Conservation (phyloP, 1,140 invertebrate genomes). For the Potamilus streckersoni region DNA sequence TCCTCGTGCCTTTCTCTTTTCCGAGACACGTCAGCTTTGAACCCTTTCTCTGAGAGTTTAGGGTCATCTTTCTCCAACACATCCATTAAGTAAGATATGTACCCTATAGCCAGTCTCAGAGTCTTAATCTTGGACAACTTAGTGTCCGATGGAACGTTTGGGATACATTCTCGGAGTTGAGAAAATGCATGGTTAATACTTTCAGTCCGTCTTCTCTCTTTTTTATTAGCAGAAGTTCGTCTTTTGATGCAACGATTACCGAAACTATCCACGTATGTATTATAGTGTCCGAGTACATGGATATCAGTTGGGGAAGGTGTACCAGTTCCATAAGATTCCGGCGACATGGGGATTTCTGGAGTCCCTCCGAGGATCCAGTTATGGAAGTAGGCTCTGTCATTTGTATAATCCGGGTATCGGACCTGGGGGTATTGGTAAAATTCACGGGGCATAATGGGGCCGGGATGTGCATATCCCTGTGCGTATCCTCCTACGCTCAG, state of each 20-base stretch:
- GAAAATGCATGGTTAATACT: conserved; percentile 96
- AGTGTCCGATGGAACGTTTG: conserved; percentile 94
- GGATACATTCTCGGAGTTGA: conserved; percentile 91
- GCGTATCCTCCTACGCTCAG: conserved; percentile 46
- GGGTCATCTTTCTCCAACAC: conserved; percentile 70
- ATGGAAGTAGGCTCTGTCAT: conserved; percentile 41
- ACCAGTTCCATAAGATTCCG: conserved; percentile 54
- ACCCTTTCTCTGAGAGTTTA: conserved; percentile 66
- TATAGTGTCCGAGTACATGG: conserved; percentile 18
- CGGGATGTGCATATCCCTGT: conserved; percentile 46
- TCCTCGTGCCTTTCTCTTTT: conserved; percentile 36
- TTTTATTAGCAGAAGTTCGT: conserved; percentile 81
- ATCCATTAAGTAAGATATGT: conserved; percentile 71
- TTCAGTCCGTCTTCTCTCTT: conserved; percentile 88
- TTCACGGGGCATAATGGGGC: conserved; percentile 43
- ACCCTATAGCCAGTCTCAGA: conserved; percentile 70
- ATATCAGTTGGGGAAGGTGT: conserved; percentile 28
- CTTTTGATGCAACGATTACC: conserved; percentile 52
- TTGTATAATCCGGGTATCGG: conserved; percentile 42
- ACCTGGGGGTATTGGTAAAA: conserved; percentile 39
- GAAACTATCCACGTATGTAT: conserved; percentile 26
- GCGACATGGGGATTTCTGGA: conserved; percentile 44
- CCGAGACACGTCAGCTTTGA: conserved; percentile 70
- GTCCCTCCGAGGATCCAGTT: conserved; percentile 47
- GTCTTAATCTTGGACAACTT: conserved; percentile 80